Base-by-base conservation (phyloP, 2,888 invertebrate species). In the Cotesia congregata region DNA sequence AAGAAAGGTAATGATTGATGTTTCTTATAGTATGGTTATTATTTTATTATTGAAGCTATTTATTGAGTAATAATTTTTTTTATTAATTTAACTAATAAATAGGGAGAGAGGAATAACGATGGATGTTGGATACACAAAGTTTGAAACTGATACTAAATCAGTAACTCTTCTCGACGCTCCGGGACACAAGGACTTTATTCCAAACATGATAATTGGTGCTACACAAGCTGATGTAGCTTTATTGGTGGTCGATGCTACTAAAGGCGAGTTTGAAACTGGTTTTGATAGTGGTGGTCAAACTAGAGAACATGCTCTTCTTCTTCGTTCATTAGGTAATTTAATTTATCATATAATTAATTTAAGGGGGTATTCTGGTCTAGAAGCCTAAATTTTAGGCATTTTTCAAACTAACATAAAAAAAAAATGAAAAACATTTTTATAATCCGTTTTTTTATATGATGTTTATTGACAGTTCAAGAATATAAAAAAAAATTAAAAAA, bases 151-250 rank as follows among this genome's bases (percentile, higher is more conserved):
- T 74, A 93, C 93, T 1, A 97, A 97, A 90, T 88, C 91, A 65
- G 93, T 96, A 0, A 95, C 95, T 0, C 90, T 99, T 67, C 91
- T 99, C 76, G 99, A 99, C 92, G 98, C 99, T 40, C 99, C 99
- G 0, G 99, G 99, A 0, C 99, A 99, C 90, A 98, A 97, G 88
- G 99, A 99, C 89, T 99, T 99, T 87, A 99, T 99, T 87, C 99
- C 99, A 1, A 99, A 99, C 86, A 99, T 99, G 99, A 99, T 99
- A 83, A 96, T 96, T 12, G 99, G 99, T 15, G 98, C 99, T 1
- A 96, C 98, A 0, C 98, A 99, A 90, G 99, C 99, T 1, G 99
- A 99, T 91, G 98, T 97, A 0, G 98, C 98, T 12, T 91, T 99
- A 50, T 90, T 99, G 30, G 99, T 99, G 0, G 96, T 99, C 0